Evolutionary conservation across 2,888 invertebrate genomes (phyloP).

Genomic region (Odiellus spinosus): DNA sequence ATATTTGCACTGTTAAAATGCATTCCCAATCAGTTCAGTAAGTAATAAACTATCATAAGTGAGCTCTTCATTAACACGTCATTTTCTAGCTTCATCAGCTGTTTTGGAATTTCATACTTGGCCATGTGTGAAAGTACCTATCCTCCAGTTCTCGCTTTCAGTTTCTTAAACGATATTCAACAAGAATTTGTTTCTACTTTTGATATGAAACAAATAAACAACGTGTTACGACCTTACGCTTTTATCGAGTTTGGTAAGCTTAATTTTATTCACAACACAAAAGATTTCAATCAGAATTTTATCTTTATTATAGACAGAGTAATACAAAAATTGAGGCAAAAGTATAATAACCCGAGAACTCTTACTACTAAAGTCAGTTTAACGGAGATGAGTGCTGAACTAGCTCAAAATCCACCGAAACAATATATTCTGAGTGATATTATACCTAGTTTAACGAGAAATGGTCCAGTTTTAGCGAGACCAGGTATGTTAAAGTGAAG

Average conservation of each 20-base stretch:
- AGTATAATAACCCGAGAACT: constrained; percentile 25
- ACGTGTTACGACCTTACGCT: constrained; percentile 31
- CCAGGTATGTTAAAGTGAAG: no score
- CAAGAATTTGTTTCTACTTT: constrained; percentile 32
- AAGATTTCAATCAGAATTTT: no score
- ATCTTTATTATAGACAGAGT: constrained; percentile 20
- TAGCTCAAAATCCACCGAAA: constrained; percentile 24
- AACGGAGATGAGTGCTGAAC: constrained; percentile 23
- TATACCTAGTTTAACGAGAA: not conserved
- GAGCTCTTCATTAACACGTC: not conserved
- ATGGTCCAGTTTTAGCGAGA: no score
- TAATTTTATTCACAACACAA: not conserved
- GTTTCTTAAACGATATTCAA: constrained; percentile 33
- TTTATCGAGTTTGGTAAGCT: constrained; percentile 34
- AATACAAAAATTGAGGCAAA: constrained; percentile 23
- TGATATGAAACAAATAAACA: constrained; percentile 26
- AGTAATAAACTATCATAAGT: constrained; percentile 18
- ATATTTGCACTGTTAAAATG: constrained; percentile 29
- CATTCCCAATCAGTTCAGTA: constrained; percentile 30
- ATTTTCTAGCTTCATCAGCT: constrained; percentile 27
- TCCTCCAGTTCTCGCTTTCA: constrained; percentile 32
- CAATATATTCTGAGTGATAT: constrained; percentile 22
- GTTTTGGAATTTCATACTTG: constrained; percentile 29
- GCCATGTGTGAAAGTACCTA: constrained; percentile 31
- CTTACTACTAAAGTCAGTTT: constrained; percentile 24